Evolutionary conservation across 2,113 vertebrate genomes (phyloP).

Genomic region (Elanus axillaris): DNA sequence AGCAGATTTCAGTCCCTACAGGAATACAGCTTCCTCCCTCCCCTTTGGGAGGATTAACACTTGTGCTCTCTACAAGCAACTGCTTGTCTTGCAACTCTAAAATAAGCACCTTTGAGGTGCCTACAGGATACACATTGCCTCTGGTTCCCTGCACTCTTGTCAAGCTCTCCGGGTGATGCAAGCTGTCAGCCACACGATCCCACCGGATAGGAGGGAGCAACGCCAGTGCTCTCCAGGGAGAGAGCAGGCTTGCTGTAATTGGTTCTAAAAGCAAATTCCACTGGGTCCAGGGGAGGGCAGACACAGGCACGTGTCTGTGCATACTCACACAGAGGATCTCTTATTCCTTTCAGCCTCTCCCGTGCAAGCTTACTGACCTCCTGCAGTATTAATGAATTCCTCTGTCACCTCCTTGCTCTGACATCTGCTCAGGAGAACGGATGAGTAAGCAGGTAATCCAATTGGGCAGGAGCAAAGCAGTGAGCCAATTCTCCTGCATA

Average conservation of each 20-base stretch:
- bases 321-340: background rate
- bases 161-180: background rate
- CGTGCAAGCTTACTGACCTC: conserved; percentile 26
- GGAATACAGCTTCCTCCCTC: conserved; percentile 5
- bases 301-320: background rate
- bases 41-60: conserved; percentile 33
- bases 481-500: background rate
- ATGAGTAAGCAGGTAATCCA: conserved; percentile 73
- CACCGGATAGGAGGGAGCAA: background rate
- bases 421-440: conserved; percentile 68
- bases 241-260: background rate
- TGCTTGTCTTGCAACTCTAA: conserved; percentile 43
- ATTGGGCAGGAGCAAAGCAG: conserved; percentile 54
- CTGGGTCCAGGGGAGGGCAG: background rate
- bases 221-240: background rate
- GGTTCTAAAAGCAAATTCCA: conserved; percentile 14
- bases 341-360: conserved; percentile 1
- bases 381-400: conserved; percentile 65
- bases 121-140: conserved; percentile 7
- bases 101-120: conserved; percentile 15
- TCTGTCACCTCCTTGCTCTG: conserved; percentile 65
- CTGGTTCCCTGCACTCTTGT: background rate
- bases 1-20: background rate
- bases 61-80: conserved; percentile 53
- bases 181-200: conserved; percentile 19